These are phyloP conservation scores for Prosapia bicincta DNA, from an alignment of 2,888 invertebrate genomes.

Conservation along the genomic window DNA sequence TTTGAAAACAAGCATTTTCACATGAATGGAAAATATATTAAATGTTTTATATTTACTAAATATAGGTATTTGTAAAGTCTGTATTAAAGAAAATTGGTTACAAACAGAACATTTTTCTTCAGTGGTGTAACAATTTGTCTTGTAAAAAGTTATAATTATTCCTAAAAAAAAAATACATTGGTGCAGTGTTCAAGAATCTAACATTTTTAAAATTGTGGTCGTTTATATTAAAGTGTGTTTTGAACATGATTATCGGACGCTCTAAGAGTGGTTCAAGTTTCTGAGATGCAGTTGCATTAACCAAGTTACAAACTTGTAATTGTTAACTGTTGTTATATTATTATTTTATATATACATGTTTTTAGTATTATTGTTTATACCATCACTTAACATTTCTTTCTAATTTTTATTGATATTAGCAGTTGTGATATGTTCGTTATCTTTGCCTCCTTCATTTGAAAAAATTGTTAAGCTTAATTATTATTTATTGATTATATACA, in stretches of 20 bases:
- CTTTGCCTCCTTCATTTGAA: constrained; percentile 15
- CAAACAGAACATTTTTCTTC: constrained; percentile 1
- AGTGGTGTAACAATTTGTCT: not conserved
- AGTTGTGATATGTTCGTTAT: not conserved
- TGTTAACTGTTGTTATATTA: constrained; percentile 15
- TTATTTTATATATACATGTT: constrained; percentile 24
- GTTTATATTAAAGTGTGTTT: not conserved
- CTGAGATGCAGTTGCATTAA: not conserved
- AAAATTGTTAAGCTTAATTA: constrained; percentile 27
- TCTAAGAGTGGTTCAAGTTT: not conserved
- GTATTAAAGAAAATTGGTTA: not conserved
- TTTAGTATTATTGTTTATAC: constrained; percentile 27
- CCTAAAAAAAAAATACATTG: not conserved
- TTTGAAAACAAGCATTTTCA: constrained; percentile 16
- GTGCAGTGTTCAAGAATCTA: not conserved
- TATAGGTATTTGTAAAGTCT: constrained; percentile 10
- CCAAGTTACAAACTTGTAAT: not conserved
- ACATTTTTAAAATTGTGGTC: not conserved
- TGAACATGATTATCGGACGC: not conserved
- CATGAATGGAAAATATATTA: constrained; percentile 18
- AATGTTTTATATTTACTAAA: constrained; percentile 30
- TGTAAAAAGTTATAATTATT: not conserved
- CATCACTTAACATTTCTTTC: constrained; percentile 21
- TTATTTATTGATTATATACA: constrained; percentile 25
- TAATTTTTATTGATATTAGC: constrained; percentile 25